Conservation (phyloP, 1,140 invertebrate genomes). For the Trichonephila clavipes region DNA sequence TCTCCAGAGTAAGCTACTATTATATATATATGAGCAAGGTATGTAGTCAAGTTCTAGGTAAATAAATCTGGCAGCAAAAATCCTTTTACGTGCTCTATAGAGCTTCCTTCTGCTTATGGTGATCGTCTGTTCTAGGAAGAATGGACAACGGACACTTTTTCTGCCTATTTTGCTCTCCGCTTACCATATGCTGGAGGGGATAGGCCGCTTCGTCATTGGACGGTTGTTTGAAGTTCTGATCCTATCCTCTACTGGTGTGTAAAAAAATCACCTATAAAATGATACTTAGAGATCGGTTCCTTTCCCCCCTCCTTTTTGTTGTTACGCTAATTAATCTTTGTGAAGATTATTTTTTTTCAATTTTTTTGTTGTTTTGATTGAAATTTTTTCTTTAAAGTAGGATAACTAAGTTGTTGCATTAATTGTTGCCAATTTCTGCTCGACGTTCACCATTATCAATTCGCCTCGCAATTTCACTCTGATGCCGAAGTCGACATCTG, state of each 20-base stretch:
- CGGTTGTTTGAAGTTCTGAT: neutral
- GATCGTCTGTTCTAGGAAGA: neutral
- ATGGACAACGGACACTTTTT: neutral
- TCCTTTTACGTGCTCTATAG: neutral
- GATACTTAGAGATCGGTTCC: neutral
- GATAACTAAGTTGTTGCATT: no score
- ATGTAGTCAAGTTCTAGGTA: neutral
- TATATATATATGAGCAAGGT: neutral
- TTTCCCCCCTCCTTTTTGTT: neutral
- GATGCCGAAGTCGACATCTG: no score
- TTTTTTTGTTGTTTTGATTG: no score
- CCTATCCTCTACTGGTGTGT: neutral
- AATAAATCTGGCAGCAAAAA: neutral
- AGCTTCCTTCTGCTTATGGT: neutral
- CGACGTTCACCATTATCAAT: no score
- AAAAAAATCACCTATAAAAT: neutral
- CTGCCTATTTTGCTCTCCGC: neutral
- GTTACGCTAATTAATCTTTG: neutral
- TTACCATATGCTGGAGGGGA: neutral
- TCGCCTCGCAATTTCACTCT: no score
- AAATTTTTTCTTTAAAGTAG: no score
- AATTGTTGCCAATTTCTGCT: no score
- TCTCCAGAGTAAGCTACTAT: neutral
- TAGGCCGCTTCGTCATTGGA: neutral
- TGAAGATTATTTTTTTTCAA: no score